These are phyloP conservation scores for Anabas testudineus DNA, from an alignment of 2,797 vertebrate genomes.

Conservation along the genomic window DNA sequence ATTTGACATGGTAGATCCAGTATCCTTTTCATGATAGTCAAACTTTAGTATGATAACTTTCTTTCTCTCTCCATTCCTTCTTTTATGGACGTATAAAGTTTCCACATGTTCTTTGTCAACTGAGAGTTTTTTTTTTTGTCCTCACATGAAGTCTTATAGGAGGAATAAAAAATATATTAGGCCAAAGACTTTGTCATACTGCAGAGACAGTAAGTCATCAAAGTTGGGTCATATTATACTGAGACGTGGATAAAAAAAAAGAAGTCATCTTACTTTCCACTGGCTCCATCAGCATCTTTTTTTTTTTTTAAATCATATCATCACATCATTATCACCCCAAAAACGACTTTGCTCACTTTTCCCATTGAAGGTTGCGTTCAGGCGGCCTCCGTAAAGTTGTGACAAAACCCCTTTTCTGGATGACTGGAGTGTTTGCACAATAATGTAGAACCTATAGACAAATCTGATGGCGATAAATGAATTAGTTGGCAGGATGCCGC, in stretches of 20 bases:
- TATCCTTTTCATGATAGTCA: slow-evolving; percentile 88
- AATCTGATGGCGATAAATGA: slow-evolving; percentile 16
- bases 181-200: slow-evolving; percentile 32
- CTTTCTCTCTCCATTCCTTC: slow-evolving; percentile 65
- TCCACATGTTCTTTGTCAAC: slow-evolving; percentile 76
- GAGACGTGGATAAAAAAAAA: slow-evolving; percentile 13
- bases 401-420: neutral
- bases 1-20: slow-evolving; percentile 87
- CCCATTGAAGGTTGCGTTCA: neutral
- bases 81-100: slow-evolving; percentile 86
- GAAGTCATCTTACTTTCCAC: neutral
- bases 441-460: slow-evolving; percentile 4
- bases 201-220: slow-evolving; percentile 5
- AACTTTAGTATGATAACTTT: slow-evolving; percentile 86
- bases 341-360: slow-evolving; percentile 16
- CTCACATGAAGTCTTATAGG: slow-evolving; percentile 41
- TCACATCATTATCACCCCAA: slow-evolving; percentile 1
- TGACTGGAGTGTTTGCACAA: slow-evolving; percentile 12
- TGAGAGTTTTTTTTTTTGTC: slow-evolving; percentile 36
- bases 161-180: slow-evolving; percentile 45
- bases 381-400: neutral
- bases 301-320: slow-evolving; percentile 1
- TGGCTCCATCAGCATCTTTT: neutral
- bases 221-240: neutral
- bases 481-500: slow-evolving; percentile 12